phyloP scores from a whole-genome alignment of 2,888 invertebrate genomes.

The Drosophila anomalata region DNA sequence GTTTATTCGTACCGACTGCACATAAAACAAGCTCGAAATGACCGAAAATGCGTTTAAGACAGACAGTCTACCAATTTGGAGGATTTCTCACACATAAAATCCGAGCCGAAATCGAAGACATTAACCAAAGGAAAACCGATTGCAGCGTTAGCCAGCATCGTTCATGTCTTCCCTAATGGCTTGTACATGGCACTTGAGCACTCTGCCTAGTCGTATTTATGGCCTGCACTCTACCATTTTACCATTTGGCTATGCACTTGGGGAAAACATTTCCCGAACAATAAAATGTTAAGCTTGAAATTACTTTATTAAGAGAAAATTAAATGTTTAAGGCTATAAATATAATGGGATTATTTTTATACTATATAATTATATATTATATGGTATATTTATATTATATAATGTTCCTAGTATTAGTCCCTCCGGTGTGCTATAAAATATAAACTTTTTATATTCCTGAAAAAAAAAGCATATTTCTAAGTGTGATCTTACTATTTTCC shows the following conservation, averaged over 20 bases:
- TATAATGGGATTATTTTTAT: too few relatives aligned
- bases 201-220: conserved; percentile 60
- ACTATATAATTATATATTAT: too few relatives aligned
- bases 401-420: too few relatives aligned
- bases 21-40: conserved; percentile 62
- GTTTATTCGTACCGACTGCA: conserved; percentile 52
- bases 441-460: not conserved
- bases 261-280: not conserved
- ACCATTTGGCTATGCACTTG: conserved; percentile 33
- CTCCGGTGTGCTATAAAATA: not conserved
- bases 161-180: conserved; percentile 71
- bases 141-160: conserved; percentile 43
- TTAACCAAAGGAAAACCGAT: conserved; percentile 61
- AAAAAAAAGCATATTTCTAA: not conserved
- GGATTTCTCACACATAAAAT: conserved; percentile 72
- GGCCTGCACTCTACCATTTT: conserved; percentile 53
- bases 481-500: conserved; percentile 21
- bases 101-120: conserved; percentile 59
- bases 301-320: not conserved
- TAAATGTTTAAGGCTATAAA: too few relatives aligned
- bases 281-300: not conserved
- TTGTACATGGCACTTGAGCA: conserved; percentile 48
- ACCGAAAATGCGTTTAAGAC: conserved; percentile 51
- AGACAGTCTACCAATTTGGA: conserved; percentile 42
- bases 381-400: too few relatives aligned